phyloP scores from a whole-genome alignment of 2,888 invertebrate species.

The Tachystola acroxantha region DNA sequence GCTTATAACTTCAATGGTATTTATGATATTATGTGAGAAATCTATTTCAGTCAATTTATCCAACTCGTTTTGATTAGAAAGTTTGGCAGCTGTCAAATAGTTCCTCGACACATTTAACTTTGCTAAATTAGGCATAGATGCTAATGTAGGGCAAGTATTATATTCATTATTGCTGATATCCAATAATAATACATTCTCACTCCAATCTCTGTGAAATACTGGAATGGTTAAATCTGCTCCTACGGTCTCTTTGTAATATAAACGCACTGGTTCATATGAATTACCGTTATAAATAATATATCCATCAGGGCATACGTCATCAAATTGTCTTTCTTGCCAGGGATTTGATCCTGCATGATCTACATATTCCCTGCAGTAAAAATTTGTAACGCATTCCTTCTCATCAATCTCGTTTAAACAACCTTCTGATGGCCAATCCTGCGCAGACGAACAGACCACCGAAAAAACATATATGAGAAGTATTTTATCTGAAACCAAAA shows the following conservation, averaged over 20 bases:
- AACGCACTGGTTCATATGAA: too few species aligned
- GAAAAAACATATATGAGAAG: too few species aligned
- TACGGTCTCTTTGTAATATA: too few species aligned
- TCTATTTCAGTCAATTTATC: constrained; percentile 31
- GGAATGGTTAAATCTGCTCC: too few species aligned
- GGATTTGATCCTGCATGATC: not conserved
- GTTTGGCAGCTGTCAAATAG: constrained; percentile 25
- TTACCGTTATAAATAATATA: too few species aligned
- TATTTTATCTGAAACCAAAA: too few species aligned
- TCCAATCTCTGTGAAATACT: too few species aligned
- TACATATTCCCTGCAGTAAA: not conserved
- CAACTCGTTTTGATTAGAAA: constrained; percentile 30
- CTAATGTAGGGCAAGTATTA: constrained; percentile 21
- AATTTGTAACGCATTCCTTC: not conserved
- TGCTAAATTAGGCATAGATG: constrained; percentile 27
- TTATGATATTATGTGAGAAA: constrained; percentile 45
- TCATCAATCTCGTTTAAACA: not conserved
- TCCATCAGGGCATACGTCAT: too few species aligned
- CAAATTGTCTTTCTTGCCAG: not conserved
- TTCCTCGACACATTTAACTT: constrained; percentile 39
- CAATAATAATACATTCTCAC: constrained; percentile 21
- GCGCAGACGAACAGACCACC: not conserved
- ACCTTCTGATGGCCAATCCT: not conserved
- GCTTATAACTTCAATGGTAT: constrained; percentile 19
- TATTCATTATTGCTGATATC: constrained; percentile 34